Percentiles rank a stretch among this genome's conserved stretches.
These are phyloP conservation scores for Zaprionus tsacasi DNA, from an alignment of 1,140 invertebrate species.

Conservation along the genomic window DNA sequence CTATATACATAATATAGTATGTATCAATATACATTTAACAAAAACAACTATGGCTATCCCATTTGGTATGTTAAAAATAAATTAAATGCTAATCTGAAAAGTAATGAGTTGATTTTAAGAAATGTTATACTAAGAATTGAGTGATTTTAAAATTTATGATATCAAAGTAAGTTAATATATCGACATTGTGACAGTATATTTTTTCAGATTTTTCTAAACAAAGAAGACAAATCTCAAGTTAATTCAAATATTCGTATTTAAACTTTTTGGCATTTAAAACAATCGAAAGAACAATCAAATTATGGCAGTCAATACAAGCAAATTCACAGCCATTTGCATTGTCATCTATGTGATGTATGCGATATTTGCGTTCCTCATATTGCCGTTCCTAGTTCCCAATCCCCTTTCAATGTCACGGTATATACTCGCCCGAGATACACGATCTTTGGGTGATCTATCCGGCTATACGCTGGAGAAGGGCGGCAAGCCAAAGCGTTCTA, in stretches of 20 bases:
- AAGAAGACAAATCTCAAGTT: background rate
- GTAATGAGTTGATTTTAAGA: background rate
- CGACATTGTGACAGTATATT: too few species aligned
- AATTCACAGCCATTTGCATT: conserved; percentile 58
- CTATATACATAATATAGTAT: conserved; percentile 26
- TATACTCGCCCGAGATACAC: conserved; percentile 28
- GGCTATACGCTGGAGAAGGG: conserved; percentile 53
- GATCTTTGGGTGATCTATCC: conserved; percentile 43
- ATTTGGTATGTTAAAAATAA: conserved; percentile 57
- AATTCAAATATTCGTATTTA: too few species aligned
- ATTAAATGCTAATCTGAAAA: conserved; percentile 25
- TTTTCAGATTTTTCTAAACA: background rate
- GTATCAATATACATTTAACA: conserved; percentile 25
- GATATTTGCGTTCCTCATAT: conserved; percentile 51
- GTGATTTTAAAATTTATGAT: too few species aligned
- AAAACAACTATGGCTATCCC: conserved; percentile 46
- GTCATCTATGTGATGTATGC: conserved; percentile 54
- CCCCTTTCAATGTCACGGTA: conserved; percentile 41
- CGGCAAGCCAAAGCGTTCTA: conserved; percentile 49
- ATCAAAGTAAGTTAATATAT: too few species aligned
- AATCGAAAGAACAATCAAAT: conserved; percentile 11
- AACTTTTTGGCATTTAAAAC: conserved; percentile 16
- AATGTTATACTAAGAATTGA: too few species aligned
- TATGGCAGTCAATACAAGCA: conserved; percentile 46
- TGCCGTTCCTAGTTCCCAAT: conserved; percentile 56